Evolutionary conservation across 2,888 invertebrate genomes (phyloP), one percentile per base, ranked within the genome.

Genomic region (Sphaerophoria taeniata): DNA sequence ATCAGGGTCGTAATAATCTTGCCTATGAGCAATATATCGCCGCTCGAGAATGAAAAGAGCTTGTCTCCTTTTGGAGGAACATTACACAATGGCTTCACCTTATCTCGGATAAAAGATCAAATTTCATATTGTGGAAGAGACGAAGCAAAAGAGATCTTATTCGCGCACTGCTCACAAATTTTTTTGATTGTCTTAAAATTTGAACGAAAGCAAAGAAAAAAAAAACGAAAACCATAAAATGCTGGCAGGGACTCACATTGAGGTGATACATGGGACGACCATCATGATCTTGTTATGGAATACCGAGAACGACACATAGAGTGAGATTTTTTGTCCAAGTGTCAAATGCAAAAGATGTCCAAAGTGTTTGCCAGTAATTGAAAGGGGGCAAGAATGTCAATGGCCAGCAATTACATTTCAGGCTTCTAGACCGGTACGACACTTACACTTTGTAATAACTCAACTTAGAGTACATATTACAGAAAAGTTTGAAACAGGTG

Each of bases 41-140:
- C 39, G 55, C 12, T 9, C 3, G 34, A 34, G 24, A 61, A 60
- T 7, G 43, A 39, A 12, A n/a, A 65, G 83, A 79, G 73, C 76
- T 77, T 24, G 24, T 73, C 86, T 86, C 82, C 82, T 86, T 82
- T 39, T 53, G 56, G 70, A 24, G 24, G 45, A 74, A 43, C 78
- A 81, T 61, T 51, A 85, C 58, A 85, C 84, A 85, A 85, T 85
- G 81, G 73, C 49, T 77, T 86, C 86, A 86, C 86, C 86, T 86
- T 86, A 86, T 86, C 86, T 86, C 36, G 39, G 78, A 71, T 86
- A 86, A 86, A 86, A 78, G 86, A 86, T 86, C 86, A 82, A 47
- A 86, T 86, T 86, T 86, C 86, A 82, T 74, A 81, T 76, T 81
- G 71, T 61, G 39, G 56, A 56, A 75, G 72, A 49, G 51, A 51